phyloP scores from a whole-genome alignment of 2,113 vertebrate species.

The Bubo blakistoni region DNA sequence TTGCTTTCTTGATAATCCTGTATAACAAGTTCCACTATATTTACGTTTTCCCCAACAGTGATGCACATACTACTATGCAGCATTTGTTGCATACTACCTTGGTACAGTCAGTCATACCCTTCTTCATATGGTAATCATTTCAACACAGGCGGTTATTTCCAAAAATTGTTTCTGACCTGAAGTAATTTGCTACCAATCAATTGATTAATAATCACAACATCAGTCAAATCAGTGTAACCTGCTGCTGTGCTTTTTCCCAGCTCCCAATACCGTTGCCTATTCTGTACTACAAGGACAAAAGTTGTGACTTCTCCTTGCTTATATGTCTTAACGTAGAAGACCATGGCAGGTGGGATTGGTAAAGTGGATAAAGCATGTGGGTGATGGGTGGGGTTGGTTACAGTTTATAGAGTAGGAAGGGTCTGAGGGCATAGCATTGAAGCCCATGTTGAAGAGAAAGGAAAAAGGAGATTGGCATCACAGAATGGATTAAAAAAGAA shows the following conservation, averaged over 20 bases:
- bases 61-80: neutral
- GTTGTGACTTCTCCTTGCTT: neutral
- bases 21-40: neutral
- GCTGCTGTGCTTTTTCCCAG: neutral
- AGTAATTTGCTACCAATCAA: neutral
- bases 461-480: neutral
- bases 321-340: neutral
- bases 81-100: neutral
- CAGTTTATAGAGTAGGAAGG: neutral
- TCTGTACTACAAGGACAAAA: neutral
- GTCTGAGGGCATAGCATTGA: neutral
- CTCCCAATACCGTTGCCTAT: neutral
- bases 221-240: neutral
- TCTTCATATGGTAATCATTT: neutral
- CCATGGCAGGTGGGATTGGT: neutral
- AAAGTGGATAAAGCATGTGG: neutral
- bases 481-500: neutral
- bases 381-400: neutral
- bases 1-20: neutral
- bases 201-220: neutral
- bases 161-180: neutral
- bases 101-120: neutral
- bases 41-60: neutral
- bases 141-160: neutral
- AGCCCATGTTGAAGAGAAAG: neutral